Conservation (phyloP, 2,888 invertebrate species). For the Lithophane ornitopus region DNA sequence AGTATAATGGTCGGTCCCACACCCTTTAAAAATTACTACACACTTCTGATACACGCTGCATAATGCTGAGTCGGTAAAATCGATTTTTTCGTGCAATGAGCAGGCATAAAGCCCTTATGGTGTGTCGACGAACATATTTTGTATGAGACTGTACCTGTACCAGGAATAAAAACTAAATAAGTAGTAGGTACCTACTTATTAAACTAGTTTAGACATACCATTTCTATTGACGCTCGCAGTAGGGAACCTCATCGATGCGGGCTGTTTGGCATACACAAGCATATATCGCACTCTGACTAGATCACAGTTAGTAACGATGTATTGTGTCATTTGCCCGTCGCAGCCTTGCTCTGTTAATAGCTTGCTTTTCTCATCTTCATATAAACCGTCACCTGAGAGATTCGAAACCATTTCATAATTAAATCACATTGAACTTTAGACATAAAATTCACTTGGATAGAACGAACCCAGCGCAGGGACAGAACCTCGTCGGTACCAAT, state of each 20-base stretch:
- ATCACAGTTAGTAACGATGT: conserved; percentile 94
- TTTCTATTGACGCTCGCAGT: conserved; percentile 78
- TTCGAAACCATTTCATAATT: conserved; percentile 6
- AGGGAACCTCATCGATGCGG: conserved; percentile 83
- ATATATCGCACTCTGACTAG: conserved; percentile 94
- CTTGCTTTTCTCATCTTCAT: conserved; percentile 77
- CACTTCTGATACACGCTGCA: background rate
- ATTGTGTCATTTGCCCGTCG: conserved; percentile 91
- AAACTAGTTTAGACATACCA: conserved; percentile 68
- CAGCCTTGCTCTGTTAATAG: conserved; percentile 75
- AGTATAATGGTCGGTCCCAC: background rate
- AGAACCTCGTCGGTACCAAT: background rate
- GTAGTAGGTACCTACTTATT: background rate
- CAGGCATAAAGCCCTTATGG: background rate
- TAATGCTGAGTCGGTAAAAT: background rate
- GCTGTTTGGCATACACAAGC: conserved; percentile 92
- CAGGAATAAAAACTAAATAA: no score
- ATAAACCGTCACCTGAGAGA: conserved; percentile 78
- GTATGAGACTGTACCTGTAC: background rate
- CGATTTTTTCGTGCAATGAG: background rate
- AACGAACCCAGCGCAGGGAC: background rate
- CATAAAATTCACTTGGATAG: background rate
- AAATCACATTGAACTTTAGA: conserved; percentile 2
- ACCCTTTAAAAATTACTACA: background rate
- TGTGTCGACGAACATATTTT: background rate